Base-by-base conservation (phyloP, 2,797 vertebrate genomes). In the Pygocentrus nattereri region DNA sequence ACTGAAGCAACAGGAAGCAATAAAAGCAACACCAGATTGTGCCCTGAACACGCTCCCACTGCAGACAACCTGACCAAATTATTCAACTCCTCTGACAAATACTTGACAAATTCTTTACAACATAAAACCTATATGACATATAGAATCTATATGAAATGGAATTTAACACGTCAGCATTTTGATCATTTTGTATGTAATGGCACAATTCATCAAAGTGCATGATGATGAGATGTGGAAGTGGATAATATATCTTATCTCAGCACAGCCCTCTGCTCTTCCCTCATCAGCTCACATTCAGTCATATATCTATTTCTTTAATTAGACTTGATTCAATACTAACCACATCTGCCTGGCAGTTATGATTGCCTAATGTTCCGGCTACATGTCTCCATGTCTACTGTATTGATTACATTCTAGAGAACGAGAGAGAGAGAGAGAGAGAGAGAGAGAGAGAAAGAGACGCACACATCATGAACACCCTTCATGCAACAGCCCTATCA, bases 281-380 rank as follows among this genome's bases (percentile, higher is more conserved):
- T 41, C 49, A 65, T n/a, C 11, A 41, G 62, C 25, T 58, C 62
- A 44, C 71, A 75, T 74, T 65, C 54, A 76, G 71, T 68, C 68
- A 44, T 76, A 50, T 72, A 84, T 84, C 78, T 79, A 74, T 80
- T 81, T 65, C 72, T 77, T 85, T 91, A 90, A 93, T 93, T 88
- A 91, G 74, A 58, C 79, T 74, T 90, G 78, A 89, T 90, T 92
- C 85, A 87, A 88, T 85, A 87, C 62, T 88, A 90, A 91, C 90
- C 87, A 86, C 83, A 88, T 92, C 82, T 80, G 81, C 79, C 76
- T 65, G 77, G 82, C 84, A 76, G 84, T 89, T 80, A 87, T 83
- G 85, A 88, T 88, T 81, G 84, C 84, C 83, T 88, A 89, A 93
- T 91, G 88, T 89, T 82, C 78, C n/a, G 8, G 82, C 78, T 78